Percentiles rank a stretch among this genome's conserved stretches.
Conservation (phyloP, 2,113 vertebrate species). For the Progne subis region DNA sequence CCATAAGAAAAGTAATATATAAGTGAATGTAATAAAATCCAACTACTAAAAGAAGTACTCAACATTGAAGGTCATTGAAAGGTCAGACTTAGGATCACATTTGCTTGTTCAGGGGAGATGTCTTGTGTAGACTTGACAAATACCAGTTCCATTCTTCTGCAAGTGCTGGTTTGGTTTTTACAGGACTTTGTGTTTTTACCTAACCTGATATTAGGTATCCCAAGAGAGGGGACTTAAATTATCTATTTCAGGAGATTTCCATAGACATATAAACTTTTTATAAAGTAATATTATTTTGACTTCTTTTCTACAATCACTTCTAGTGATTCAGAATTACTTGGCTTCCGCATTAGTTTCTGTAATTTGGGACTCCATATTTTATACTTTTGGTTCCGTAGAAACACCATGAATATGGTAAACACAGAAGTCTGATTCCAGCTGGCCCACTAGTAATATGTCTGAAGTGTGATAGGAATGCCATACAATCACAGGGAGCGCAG, state of each 20-base stretch:
- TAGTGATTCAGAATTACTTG: not conserved
- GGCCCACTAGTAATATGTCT: not conserved
- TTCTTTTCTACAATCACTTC: not conserved
- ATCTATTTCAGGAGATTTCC: not conserved
- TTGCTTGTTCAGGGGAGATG: not conserved
- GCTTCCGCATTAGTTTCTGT: not conserved
- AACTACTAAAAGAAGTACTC: not conserved
- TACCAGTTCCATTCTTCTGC: not conserved
- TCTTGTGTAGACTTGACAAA: not conserved
- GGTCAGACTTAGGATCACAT: not conserved
- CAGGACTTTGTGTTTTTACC: not conserved
- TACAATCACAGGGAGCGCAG: not conserved
- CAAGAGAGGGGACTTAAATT: not conserved
- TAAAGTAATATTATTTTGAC: not conserved
- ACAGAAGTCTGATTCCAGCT: not conserved
- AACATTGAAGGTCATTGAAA: not conserved
- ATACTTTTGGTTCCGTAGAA: not conserved
- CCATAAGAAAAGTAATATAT: not conserved
- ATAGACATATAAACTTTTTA: not conserved
- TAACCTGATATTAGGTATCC: not conserved
- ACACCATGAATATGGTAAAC: not conserved
- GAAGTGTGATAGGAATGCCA: not conserved
- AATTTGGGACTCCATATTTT: not conserved
- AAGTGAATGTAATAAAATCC: not conserved
- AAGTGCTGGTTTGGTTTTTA: not conserved